Conservation (phyloP, 64 coral and sea anemone species). For the Trachythela sp. region DNA sequence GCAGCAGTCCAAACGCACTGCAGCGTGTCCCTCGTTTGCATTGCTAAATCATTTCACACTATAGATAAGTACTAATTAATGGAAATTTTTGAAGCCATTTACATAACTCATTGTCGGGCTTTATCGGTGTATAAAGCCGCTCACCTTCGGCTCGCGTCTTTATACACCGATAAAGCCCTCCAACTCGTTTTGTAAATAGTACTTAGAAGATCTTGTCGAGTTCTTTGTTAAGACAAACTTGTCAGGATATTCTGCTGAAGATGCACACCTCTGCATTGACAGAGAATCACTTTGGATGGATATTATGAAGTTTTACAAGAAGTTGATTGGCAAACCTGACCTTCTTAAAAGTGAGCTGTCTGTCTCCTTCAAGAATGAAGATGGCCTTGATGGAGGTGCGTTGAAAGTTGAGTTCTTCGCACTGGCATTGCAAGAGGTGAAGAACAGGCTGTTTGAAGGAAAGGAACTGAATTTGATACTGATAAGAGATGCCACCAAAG, state of each 20-base stretch:
- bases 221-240: neutral
- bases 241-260: neutral
- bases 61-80: too few species aligned
- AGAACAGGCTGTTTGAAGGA: constrained; percentile 35
- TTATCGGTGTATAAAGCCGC: too few species aligned
- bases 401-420: neutral
- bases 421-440: constrained; percentile 22
- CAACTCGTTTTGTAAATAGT: too few species aligned
- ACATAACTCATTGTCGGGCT: too few species aligned
- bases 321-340: neutral
- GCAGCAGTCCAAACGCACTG: too few species aligned
- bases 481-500: constrained; percentile 23
- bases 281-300: constrained; percentile 4
- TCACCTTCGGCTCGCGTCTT: too few species aligned
- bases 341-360: neutral
- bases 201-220: neutral
- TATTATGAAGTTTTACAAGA: constrained; percentile 4
- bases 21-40: too few species aligned
- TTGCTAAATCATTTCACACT: too few species aligned
- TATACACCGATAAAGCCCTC: too few species aligned
- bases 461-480: neutral
- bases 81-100: too few species aligned
- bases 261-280: neutral
- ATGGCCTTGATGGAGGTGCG: constrained; percentile 27
- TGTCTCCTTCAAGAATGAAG: constrained; percentile 19